These are phyloP conservation scores for Vombatus ursinus DNA, from an alignment of 2,113 vertebrate genomes.

Conservation along the genomic window DNA sequence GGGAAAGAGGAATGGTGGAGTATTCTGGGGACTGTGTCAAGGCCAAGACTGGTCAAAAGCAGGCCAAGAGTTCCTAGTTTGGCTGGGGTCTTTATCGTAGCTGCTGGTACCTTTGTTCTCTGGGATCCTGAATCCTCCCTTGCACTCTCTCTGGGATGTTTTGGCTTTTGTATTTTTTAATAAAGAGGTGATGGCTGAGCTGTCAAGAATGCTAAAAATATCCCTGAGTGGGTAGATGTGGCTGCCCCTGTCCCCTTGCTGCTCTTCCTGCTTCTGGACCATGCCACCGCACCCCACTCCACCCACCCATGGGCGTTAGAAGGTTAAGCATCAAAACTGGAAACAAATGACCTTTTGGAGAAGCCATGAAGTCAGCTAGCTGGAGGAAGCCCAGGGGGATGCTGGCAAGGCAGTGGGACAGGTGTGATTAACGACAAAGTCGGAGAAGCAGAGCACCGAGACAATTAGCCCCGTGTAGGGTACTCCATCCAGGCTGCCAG, in stretches of 20 bases:
- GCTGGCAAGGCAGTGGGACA: background rate
- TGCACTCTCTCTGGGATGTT: background rate
- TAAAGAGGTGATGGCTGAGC: background rate
- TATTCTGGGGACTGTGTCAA: background rate
- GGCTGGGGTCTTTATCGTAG: background rate
- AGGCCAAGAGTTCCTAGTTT: background rate
- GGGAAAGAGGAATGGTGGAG: background rate
- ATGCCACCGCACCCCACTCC: background rate
- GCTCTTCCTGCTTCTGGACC: slow-evolving; percentile 2
- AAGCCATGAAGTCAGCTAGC: slow-evolving; percentile 47
- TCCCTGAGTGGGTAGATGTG: background rate
- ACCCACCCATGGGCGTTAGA: background rate
- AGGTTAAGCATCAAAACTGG: slow-evolving; percentile 54
- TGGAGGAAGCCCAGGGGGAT: background rate
- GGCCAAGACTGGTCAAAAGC: background rate
- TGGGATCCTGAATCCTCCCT: background rate
- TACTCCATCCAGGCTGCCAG: background rate
- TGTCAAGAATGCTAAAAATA: background rate
- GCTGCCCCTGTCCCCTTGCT: background rate
- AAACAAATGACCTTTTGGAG: slow-evolving; percentile 50
- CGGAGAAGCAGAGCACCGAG: slow-evolving; percentile 25
- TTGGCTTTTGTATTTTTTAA: background rate
- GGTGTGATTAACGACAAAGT: slow-evolving; percentile 37
- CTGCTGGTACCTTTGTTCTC: background rate
- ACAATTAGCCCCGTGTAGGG: background rate